Evolutionary conservation across 2,888 invertebrate species (phyloP).

Genomic region (Lepeophtheirus nordmannii): DNA sequence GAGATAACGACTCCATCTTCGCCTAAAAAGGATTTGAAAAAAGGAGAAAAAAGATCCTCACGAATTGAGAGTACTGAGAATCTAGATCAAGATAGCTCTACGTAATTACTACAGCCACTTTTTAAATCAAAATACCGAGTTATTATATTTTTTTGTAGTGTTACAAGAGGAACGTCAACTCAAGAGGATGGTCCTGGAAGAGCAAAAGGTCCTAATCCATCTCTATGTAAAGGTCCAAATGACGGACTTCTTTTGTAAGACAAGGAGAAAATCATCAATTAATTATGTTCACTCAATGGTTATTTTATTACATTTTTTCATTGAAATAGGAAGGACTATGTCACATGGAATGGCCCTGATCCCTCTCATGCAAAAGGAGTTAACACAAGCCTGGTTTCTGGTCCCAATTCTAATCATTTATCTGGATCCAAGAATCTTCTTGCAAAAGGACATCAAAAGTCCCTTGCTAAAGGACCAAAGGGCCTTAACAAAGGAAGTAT

Average conservation of each 20-base stretch:
- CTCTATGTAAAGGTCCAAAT: conserved; percentile 59
- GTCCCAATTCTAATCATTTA: background rate
- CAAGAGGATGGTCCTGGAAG: conserved; percentile 43
- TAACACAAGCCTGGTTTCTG: background rate
- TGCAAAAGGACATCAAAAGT: background rate
- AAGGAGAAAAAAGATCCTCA: background rate
- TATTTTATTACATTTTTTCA: background rate
- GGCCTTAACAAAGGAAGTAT: background rate
- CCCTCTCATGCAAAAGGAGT: conserved; percentile 38
- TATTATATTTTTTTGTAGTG: conserved; percentile 30
- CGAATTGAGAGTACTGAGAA: background rate
- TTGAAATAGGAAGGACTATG: conserved; percentile 54
- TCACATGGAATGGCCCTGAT: conserved; percentile 68
- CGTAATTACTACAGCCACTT: background rate
- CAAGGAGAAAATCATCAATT: background rate
- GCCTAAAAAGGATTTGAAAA: conserved; percentile 21
- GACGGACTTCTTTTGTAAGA: conserved; percentile 59
- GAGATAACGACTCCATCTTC: conserved; percentile 9
- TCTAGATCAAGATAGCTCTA: background rate
- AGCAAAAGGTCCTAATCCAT: conserved; percentile 52
- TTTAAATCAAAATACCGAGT: background rate
- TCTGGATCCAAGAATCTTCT: conserved; percentile 8
- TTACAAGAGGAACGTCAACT: conserved; percentile 38
- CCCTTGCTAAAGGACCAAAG: background rate
- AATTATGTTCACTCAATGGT: background rate